phyloP scores from a whole-genome alignment of 1,140 invertebrate genomes.

The Meloidogyne chitwoodi region DNA sequence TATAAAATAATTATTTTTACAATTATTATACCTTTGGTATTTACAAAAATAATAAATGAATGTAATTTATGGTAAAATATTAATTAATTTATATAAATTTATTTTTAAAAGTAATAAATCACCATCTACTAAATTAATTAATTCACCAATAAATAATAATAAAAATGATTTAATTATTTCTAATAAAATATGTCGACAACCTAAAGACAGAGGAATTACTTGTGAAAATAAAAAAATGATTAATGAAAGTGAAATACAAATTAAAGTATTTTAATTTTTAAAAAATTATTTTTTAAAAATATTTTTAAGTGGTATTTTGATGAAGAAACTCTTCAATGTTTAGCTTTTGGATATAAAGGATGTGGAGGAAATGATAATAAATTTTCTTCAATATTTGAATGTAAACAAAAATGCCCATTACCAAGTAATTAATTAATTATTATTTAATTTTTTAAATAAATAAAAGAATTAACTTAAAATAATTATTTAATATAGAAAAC shows the following conservation, averaged over 20 bases:
- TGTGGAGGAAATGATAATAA: slow-evolving; percentile 35
- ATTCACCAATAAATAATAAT: background rate
- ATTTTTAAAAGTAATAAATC: background rate
- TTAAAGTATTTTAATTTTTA: background rate
- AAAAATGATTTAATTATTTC: background rate
- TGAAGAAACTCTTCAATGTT: slow-evolving; percentile 9
- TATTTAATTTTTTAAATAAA: too few species aligned
- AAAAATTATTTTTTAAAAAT: background rate
- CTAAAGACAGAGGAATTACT: slow-evolving; percentile 4
- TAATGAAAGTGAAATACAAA: background rate
- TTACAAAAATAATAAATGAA: background rate
- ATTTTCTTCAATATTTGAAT: slow-evolving; percentile 19
- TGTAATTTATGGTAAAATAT: background rate
- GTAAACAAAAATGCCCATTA: slow-evolving; percentile 19
- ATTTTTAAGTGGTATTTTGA: slow-evolving; percentile 30
- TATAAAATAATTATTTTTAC: background rate
- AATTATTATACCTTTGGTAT: background rate
- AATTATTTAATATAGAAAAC: too few species aligned
- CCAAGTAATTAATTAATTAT: background rate
- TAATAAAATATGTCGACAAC: background rate
- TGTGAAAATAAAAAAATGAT: background rate
- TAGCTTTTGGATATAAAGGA: slow-evolving; percentile 29
- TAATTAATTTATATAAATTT: background rate
- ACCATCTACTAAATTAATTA: background rate
- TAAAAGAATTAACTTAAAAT: too few species aligned